phyloP scores from a whole-genome alignment of 2,113 vertebrate species.

The Corythaixoides concolor region DNA sequence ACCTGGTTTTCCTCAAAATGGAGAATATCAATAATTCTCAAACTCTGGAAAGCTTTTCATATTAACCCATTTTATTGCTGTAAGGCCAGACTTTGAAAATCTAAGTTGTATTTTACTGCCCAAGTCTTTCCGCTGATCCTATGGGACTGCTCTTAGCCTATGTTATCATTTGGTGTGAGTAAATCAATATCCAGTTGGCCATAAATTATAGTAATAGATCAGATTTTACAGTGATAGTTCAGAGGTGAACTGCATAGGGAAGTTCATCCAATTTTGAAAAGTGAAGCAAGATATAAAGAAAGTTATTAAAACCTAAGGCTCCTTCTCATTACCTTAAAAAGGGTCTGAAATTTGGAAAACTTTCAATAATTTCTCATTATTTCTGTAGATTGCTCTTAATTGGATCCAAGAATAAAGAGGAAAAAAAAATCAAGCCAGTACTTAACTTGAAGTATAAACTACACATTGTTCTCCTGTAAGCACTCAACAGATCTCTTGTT shows the following conservation, averaged over 20 bases:
- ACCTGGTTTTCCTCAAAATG: neutral
- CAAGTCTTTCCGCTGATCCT: neutral
- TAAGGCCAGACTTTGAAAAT: neutral
- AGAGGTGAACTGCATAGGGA: slow-evolving; percentile 23
- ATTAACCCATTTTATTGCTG: neutral
- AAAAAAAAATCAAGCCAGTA: slow-evolving; percentile 39
- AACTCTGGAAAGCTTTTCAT: neutral
- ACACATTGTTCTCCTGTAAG: slow-evolving; percentile 31
- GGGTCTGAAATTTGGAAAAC: slow-evolving; percentile 22
- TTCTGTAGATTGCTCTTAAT: slow-evolving; percentile 48
- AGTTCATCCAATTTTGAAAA: neutral
- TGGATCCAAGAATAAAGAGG: slow-evolving; percentile 54
- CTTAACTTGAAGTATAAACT: slow-evolving; percentile 59
- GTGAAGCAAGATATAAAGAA: neutral
- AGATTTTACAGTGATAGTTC: slow-evolving; percentile 21
- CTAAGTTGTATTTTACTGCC: neutral
- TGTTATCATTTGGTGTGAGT: neutral
- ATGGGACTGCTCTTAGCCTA: neutral
- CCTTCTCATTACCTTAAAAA: slow-evolving; percentile 6
- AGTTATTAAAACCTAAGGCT: neutral
- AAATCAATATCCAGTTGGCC: slow-evolving; percentile 20
- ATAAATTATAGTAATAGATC: neutral
- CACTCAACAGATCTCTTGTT: slow-evolving; percentile 49
- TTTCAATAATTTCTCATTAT: slow-evolving; percentile 57
- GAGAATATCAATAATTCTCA: neutral